These are phyloP conservation scores for Nephrocerus scutellatus DNA, from an alignment of 2,888 invertebrate species.

Conservation along the genomic window DNA sequence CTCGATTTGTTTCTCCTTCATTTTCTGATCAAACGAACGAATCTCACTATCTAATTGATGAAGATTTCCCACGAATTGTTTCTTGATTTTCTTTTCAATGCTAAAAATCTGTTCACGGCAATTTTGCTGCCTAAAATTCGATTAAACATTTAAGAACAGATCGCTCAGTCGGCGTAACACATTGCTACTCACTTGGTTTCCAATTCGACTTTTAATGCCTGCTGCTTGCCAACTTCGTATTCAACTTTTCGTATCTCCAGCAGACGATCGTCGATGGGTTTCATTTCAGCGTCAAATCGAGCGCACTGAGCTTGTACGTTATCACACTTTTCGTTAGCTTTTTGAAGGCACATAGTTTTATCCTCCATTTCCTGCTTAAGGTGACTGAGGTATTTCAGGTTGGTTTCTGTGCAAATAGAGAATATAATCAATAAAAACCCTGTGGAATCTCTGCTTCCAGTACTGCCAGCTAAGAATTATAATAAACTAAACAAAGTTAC, in stretches of 20 bases:
- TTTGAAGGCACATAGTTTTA: conserved; percentile 53
- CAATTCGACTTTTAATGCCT: conserved; percentile 52
- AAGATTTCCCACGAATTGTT: conserved; percentile 52
- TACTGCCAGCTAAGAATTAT: not conserved
- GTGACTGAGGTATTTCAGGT: conserved; percentile 51
- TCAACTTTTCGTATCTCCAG: conserved; percentile 51
- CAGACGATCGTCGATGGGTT: conserved; percentile 52
- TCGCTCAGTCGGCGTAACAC: not conserved
- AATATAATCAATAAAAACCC: not conserved
- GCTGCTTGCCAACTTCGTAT: conserved; percentile 51
- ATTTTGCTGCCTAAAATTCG: conserved; percentile 51
- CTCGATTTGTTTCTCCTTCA: conserved; percentile 44
- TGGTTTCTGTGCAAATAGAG: conserved; percentile 45
- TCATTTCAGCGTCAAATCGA: conserved; percentile 52
- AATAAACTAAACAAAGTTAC: not conserved
- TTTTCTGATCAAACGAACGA: conserved; percentile 47
- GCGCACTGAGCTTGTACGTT: conserved; percentile 55
- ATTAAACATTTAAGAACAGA: not conserved
- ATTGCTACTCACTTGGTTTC: conserved; percentile 53
- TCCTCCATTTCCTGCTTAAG: conserved; percentile 57
- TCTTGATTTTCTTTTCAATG: conserved; percentile 48
- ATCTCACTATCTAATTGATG: conserved; percentile 54
- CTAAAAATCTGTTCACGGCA: conserved; percentile 53
- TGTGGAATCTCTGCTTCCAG: too few species aligned
- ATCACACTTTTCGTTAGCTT: conserved; percentile 56